Evolutionary conservation across 2,888 invertebrate species (phyloP).

Genomic region (Tiphia femorata): DNA sequence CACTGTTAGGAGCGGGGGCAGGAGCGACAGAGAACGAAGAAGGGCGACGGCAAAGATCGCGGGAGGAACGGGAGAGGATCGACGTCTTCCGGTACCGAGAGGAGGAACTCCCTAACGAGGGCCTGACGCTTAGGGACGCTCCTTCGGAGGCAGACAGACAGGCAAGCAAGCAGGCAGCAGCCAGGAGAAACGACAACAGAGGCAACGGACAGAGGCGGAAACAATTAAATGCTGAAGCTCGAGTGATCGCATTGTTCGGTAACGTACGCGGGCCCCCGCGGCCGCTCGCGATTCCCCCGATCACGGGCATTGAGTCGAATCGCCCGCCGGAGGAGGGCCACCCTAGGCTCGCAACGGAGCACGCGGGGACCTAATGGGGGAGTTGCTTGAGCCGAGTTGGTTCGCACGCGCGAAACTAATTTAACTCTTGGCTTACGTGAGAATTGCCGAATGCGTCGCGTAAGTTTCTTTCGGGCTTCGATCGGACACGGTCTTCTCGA

Average conservation of each 20-base stretch:
- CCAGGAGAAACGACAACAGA: slow-evolving; percentile 49
- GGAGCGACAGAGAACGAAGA: background rate
- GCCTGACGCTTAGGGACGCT: slow-evolving; percentile 43
- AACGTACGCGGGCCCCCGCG: slow-evolving; percentile 14
- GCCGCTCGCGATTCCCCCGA: slow-evolving; percentile 12
- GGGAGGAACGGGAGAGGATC: slow-evolving; percentile 31
- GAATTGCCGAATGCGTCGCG: too few relatives aligned
- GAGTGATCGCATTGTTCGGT: slow-evolving; percentile 47
- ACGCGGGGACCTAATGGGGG: too few relatives aligned
- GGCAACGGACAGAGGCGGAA: slow-evolving; percentile 50
- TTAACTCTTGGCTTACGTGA: too few relatives aligned
- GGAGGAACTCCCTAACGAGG: slow-evolving; percentile 64
- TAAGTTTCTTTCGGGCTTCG: too few relatives aligned
- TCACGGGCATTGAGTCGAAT: background rate
- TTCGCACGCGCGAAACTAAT: too few relatives aligned
- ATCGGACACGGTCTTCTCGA: too few relatives aligned
- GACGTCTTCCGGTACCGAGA: slow-evolving; percentile 58
- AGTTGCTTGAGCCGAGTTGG: too few relatives aligned
- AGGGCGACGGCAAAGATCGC: background rate
- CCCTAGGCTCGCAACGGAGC: too few relatives aligned
- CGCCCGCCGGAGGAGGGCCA: too few relatives aligned
- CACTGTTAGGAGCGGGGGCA: background rate
- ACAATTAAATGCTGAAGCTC: slow-evolving; percentile 55
- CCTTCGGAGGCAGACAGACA: slow-evolving; percentile 6
- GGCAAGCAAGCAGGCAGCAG: background rate